Conservation (phyloP, 1,140 invertebrate genomes). For the Liolophura sinensis region DNA sequence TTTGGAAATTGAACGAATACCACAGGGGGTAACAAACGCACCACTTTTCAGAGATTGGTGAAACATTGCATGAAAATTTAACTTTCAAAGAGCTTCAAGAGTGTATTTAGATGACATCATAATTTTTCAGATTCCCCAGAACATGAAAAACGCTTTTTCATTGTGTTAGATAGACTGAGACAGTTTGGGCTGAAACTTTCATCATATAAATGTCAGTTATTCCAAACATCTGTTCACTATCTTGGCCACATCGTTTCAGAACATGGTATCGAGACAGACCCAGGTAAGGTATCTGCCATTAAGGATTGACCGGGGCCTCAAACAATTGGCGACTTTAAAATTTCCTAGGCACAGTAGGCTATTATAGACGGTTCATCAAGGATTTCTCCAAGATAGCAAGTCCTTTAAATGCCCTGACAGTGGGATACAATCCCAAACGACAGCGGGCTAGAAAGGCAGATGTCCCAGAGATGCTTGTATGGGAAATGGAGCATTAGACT, state of each 20-base stretch:
- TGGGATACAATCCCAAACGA: no score
- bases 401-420: slow-evolving; percentile 25
- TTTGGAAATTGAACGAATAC: no score
- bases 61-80: no score
- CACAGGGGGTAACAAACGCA: no score
- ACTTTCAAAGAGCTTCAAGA: no score
- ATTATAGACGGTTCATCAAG: slow-evolving; percentile 35
- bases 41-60: no score
- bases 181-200: slow-evolving; percentile 1
- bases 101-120: slow-evolving; percentile 5
- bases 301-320: no score
- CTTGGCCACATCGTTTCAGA: slow-evolving; percentile 7
- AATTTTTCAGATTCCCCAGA: not conserved
- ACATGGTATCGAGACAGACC: slow-evolving; percentile 8
- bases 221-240: not conserved
- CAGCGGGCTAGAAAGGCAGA: no score
- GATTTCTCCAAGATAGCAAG: slow-evolving; percentile 29
- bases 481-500: no score
- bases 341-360: slow-evolving; percentile 43
- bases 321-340: no score
- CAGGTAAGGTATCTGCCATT: slow-evolving; percentile 3
- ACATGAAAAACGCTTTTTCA: slow-evolving; percentile 2
- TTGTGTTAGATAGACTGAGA: not conserved
- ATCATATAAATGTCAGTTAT: slow-evolving; percentile 1
- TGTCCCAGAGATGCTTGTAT: no score